Conservation (phyloP, 2,113 vertebrate species). For the Rhipidura dahli region DNA sequence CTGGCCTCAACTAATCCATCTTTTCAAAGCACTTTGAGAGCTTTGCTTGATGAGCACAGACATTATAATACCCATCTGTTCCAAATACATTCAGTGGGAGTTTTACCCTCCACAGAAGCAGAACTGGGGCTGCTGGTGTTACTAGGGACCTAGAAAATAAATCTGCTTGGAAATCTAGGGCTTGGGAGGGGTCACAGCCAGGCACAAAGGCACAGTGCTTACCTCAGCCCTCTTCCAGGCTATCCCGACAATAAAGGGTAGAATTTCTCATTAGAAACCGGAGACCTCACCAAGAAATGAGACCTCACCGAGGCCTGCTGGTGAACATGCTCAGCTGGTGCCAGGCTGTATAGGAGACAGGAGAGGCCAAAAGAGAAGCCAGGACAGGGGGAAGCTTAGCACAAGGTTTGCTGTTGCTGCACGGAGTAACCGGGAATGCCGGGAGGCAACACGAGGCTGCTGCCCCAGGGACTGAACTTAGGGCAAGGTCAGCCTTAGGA, state of each 20-base stretch:
- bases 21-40: constrained; percentile 42
- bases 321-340: background rate
- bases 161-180: background rate
- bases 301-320: background rate
- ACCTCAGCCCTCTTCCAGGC: background rate
- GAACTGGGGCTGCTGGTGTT: background rate
- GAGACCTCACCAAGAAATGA: background rate
- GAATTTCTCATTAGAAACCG: background rate
- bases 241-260: background rate
- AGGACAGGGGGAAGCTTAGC: background rate
- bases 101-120: background rate
- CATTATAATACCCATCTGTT: constrained; percentile 26
- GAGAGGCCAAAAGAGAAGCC: background rate
- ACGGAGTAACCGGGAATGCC: background rate
- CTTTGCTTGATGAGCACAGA: constrained; percentile 55
- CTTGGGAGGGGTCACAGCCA: background rate
- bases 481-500: background rate
- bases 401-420: background rate
- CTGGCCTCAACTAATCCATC: constrained; percentile 42
- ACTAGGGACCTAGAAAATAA: background rate
- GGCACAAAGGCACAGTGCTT: background rate
- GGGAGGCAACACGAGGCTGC: background rate
- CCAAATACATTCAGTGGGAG: background rate
- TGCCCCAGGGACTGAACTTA: background rate
- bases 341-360: background rate